Evolutionary conservation across 2,888 invertebrate genomes (phyloP).

Genomic region (Drosophila anomalata): DNA sequence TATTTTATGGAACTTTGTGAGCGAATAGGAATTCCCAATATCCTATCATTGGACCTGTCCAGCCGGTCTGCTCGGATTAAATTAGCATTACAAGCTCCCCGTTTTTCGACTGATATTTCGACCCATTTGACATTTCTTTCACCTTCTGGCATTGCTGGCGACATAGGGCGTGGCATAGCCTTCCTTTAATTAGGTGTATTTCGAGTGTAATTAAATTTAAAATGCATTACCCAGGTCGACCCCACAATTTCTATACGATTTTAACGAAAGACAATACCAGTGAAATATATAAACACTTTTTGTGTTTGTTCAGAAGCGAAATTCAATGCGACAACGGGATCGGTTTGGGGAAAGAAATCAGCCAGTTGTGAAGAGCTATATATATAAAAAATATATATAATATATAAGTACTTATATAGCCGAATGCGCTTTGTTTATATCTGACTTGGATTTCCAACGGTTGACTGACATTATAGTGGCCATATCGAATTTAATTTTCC

Average conservation of each 20-base stretch:
- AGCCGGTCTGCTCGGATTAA: constrained; percentile 15
- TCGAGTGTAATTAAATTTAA: constrained; percentile 48
- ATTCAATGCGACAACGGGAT: constrained; percentile 47
- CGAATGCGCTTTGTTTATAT: constrained; percentile 37
- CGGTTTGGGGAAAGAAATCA: constrained; percentile 42
- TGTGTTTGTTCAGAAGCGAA: constrained; percentile 35
- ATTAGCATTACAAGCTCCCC: constrained; percentile 24
- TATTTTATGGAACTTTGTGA: constrained; percentile 28
- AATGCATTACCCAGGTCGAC: constrained; percentile 23
- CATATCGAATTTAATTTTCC: constrained; percentile 21
- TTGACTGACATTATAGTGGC: constrained; percentile 23
- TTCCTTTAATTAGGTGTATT: constrained; percentile 51
- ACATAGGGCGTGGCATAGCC: constrained; percentile 15
- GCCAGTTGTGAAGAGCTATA: constrained; percentile 59
- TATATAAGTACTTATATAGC: background rate
- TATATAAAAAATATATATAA: constrained; percentile 2
- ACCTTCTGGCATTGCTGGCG: constrained; percentile 52
- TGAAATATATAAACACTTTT: constrained; percentile 18
- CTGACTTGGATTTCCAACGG: constrained; percentile 59
- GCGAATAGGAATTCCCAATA: constrained; percentile 12
- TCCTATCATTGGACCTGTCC: constrained; percentile 19
- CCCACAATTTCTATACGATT: constrained; percentile 15
- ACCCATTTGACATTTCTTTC: constrained; percentile 69
- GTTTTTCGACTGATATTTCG: constrained; percentile 3
- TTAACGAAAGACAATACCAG: constrained; percentile 13